These are phyloP conservation scores for Halictus ligatus DNA, from an alignment of 2,888 invertebrate species.

Conservation along the genomic window DNA sequence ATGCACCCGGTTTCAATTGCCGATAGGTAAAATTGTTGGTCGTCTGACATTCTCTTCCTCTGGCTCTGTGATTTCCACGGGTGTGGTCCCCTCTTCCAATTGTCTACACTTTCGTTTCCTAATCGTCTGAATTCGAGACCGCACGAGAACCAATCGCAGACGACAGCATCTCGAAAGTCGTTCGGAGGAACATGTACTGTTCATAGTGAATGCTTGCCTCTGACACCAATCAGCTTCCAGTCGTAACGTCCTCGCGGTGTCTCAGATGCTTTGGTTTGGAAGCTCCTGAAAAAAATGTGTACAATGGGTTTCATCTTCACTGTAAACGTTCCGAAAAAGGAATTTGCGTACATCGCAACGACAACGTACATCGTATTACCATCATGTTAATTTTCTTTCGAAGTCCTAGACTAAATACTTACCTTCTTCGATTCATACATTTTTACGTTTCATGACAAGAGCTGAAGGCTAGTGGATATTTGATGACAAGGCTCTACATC, in stretches of 20 bases:
- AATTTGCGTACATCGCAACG: too few relatives aligned
- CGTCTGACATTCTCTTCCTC: conserved; percentile 40
- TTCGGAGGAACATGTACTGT: neutral
- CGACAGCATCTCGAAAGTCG: neutral
- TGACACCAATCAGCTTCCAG: neutral
- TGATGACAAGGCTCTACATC: too few relatives aligned
- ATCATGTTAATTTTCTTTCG: too few relatives aligned
- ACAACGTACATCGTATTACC: too few relatives aligned
- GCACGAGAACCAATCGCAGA: neutral
- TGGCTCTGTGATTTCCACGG: conserved; percentile 28
- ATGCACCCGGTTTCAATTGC: conserved; percentile 42
- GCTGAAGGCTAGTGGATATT: too few relatives aligned
- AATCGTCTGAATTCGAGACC: conserved; percentile 3
- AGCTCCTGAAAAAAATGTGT: neutral
- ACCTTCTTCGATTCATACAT: too few relatives aligned
- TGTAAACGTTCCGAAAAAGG: too few relatives aligned
- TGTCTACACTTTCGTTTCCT: neutral
- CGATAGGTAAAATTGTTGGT: conserved; percentile 50
- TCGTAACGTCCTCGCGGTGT: neutral
- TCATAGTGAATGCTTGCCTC: neutral
- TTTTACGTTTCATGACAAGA: too few relatives aligned
- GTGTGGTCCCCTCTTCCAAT: conserved; percentile 33
- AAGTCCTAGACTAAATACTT: too few relatives aligned
- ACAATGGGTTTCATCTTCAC: too few relatives aligned
- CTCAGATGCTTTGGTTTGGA: neutral